Evolutionary conservation across 2,113 vertebrate species (phyloP).

Genomic region (Atrichornis clamosus): DNA sequence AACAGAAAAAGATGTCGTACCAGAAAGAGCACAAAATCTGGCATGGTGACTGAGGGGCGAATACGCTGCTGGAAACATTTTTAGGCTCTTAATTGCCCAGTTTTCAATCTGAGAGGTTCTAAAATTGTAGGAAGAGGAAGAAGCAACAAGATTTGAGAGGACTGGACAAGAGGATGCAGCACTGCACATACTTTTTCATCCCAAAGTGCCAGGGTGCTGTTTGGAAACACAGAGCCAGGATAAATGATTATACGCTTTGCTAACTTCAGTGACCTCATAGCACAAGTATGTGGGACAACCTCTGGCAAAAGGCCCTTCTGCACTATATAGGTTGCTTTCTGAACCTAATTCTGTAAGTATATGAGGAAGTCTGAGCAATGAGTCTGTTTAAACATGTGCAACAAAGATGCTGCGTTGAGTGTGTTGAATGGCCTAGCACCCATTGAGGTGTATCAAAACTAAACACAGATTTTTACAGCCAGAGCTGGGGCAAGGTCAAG

Average conservation of each 20-base stretch:
- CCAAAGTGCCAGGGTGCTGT: not conserved
- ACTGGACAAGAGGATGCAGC: not conserved
- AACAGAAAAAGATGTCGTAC: not conserved
- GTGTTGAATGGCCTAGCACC: not conserved
- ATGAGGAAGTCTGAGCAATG: not conserved
- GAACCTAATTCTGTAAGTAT: not conserved
- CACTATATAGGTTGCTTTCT: not conserved
- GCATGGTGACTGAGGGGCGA: not conserved
- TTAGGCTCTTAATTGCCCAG: not conserved
- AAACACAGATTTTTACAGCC: not conserved
- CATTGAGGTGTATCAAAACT: not conserved
- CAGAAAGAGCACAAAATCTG: not conserved
- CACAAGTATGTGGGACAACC: not conserved
- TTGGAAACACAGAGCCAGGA: not conserved
- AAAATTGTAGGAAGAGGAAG: not conserved
- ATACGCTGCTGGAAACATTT: not conserved
- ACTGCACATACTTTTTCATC: not conserved
- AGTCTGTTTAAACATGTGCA: not conserved
- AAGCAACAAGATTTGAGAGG: not conserved
- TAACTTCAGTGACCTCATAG: not conserved
- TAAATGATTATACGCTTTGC: not conserved
- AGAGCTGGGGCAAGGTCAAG: not conserved
- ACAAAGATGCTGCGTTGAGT: fast-evolving
- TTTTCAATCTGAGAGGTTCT: not conserved
- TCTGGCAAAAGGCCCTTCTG: not conserved